Evolutionary conservation across 2,113 vertebrate genomes (phyloP).

Genomic region (Neotoma lepida): DNA sequence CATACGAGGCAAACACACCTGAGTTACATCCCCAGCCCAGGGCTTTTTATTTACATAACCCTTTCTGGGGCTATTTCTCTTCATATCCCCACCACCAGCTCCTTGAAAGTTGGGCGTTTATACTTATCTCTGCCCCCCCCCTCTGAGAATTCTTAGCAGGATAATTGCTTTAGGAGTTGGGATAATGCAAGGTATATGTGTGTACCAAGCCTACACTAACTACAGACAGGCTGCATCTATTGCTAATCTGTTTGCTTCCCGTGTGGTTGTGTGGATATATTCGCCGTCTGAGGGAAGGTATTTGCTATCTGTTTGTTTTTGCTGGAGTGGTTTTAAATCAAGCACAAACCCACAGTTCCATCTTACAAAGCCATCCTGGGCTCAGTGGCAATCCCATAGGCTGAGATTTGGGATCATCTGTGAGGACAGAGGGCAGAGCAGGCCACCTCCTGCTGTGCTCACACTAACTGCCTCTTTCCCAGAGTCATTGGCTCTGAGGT

Average conservation of each 20-base stretch:
- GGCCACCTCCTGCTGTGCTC: not conserved
- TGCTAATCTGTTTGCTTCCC: constrained; percentile 11
- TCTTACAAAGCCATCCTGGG: not conserved
- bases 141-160: not conserved
- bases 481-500: not conserved
- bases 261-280: constrained; percentile 25
- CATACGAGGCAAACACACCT: too few relatives aligned
- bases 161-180: constrained; percentile 46
- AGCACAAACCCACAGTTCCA: not conserved
- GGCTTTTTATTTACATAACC: not conserved
- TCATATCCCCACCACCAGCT: not conserved
- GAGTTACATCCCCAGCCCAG: not conserved
- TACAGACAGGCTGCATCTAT: not conserved
- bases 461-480: not conserved
- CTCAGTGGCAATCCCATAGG: not conserved
- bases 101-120: not conserved
- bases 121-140: not conserved
- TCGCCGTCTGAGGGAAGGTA: not conserved
- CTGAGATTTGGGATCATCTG: not conserved
- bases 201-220: constrained; percentile 19
- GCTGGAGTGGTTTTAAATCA: constrained; percentile 35
- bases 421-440: not conserved
- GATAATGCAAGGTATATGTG: not conserved
- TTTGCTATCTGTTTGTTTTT: constrained; percentile 34
- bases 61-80: not conserved